Evolutionary conservation across 2,888 invertebrate species (phyloP).

Genomic region (Lycophotia porphyrea): DNA sequence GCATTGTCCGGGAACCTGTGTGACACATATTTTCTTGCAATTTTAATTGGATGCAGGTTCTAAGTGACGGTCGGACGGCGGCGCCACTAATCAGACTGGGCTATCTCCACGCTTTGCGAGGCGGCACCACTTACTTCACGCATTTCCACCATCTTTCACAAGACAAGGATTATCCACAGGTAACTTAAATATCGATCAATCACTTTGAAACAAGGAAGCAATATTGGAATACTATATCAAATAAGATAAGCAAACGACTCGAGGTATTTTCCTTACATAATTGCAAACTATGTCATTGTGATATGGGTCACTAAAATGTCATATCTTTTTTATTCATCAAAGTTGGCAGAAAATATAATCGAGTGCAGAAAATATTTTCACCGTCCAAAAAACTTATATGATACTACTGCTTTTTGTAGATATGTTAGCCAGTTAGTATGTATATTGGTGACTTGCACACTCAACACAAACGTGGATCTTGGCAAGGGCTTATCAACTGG

Average conservation of each 20-base stretch:
- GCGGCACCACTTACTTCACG: constrained; percentile 96
- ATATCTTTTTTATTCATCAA: constrained; percentile 1
- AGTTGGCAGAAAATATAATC: background rate
- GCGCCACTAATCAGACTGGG: constrained; percentile 95
- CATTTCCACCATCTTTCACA: constrained; percentile 96
- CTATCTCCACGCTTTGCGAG: constrained; percentile 94
- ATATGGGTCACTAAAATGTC: constrained; percentile 1
- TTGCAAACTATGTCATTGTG: background rate
- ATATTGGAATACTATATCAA: background rate
- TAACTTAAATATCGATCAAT: constrained; percentile 73
- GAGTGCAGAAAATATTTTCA: constrained; percentile 8
- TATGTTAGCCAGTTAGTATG: constrained; percentile 31
- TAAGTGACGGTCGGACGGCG: constrained; percentile 97
- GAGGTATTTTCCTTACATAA: background rate
- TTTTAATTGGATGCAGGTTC: constrained; percentile 84
- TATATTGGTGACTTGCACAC: constrained; percentile 52
- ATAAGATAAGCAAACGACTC: background rate
- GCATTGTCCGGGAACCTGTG: background rate
- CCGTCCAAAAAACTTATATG: background rate
- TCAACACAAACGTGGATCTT: constrained; percentile 58
- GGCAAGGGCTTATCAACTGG: constrained; percentile 60
- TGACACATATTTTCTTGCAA: background rate
- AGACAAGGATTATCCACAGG: constrained; percentile 94
- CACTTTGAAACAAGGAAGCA: background rate
- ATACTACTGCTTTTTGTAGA: constrained; percentile 23